phyloP scores from a whole-genome alignment of 1,140 invertebrate species.

The Micrasema longulum region DNA sequence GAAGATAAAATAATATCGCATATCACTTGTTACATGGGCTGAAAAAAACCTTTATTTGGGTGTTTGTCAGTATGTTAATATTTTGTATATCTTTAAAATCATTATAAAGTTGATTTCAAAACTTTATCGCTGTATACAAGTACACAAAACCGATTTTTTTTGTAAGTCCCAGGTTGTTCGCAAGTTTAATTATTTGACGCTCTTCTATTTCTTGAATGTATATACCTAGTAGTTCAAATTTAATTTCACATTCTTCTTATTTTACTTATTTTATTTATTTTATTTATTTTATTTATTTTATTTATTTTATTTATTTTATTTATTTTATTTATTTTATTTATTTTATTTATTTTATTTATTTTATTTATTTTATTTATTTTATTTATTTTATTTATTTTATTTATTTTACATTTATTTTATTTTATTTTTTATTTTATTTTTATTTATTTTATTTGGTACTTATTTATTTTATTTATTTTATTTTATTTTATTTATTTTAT shows the following conservation, averaged over 20 bases:
- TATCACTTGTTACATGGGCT: too few species aligned
- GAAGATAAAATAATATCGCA: too few species aligned
- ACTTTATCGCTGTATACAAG: too few species aligned
- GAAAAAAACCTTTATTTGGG: too few species aligned
- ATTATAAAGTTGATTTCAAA: too few species aligned
- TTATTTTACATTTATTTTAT: slow-evolving; percentile 1
- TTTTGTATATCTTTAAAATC: too few species aligned
- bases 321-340: slow-evolving; percentile 2
- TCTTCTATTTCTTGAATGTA: too few species aligned
- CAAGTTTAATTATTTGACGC: too few species aligned
- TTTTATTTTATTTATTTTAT: background rate
- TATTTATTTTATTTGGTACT: background rate
- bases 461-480: background rate
- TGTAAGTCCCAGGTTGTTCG: too few species aligned
- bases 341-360: background rate
- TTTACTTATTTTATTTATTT: slow-evolving; percentile 9
- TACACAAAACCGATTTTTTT: too few species aligned
- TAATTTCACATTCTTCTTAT: background rate
- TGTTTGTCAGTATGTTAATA: too few species aligned
- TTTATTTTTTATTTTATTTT: slow-evolving; percentile 5
- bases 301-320: slow-evolving; percentile 3
- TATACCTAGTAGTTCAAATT: too few species aligned
- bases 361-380: slow-evolving; percentile 1
- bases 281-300: slow-evolving; percentile 4
- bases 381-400: slow-evolving; percentile 12